Evolutionary conservation across 2,888 invertebrate species (phyloP).

Genomic region (Diploptera punctata): DNA sequence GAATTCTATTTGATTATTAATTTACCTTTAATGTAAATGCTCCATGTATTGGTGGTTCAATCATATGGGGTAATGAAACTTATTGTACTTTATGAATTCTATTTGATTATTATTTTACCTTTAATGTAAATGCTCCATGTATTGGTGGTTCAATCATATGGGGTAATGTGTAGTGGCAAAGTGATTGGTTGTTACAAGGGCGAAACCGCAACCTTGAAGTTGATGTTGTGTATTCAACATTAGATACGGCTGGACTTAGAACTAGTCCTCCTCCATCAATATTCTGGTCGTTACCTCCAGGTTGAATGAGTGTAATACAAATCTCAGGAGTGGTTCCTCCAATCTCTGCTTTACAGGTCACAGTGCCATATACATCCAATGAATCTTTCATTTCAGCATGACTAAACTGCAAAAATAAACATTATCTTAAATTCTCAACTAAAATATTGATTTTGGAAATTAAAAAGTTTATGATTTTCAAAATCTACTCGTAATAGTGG

Average conservation of each 20-base stretch:
- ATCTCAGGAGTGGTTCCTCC: slow-evolving; percentile 28
- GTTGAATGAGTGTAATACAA: neutral
- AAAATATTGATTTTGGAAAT: too few species aligned
- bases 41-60: too few species aligned
- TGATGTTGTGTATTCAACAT: neutral
- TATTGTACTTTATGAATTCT: too few species aligned
- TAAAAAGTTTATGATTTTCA: too few species aligned
- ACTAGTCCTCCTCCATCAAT: neutral
- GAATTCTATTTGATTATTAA: too few species aligned
- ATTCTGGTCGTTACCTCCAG: neutral
- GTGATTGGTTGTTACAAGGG: slow-evolving; percentile 10
- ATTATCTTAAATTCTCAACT: too few species aligned
- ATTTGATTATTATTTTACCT: too few species aligned
- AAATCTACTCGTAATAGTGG: too few species aligned
- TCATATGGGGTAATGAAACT: too few species aligned
- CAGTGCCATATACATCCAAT: slow-evolving; percentile 19
- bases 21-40: too few species aligned
- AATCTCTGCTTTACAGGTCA: slow-evolving; percentile 21
- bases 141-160: slow-evolving; percentile 10
- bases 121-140: slow-evolving; percentile 14
- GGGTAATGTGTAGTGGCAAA: slow-evolving; percentile 10
- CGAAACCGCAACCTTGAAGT: neutral
- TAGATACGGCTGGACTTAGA: neutral
- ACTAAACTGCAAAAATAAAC: slow-evolving; percentile 12
- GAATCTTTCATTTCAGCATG: neutral